Base-by-base conservation (phyloP, 2,797 vertebrate genomes). In the Gymnothorax reevesii region DNA sequence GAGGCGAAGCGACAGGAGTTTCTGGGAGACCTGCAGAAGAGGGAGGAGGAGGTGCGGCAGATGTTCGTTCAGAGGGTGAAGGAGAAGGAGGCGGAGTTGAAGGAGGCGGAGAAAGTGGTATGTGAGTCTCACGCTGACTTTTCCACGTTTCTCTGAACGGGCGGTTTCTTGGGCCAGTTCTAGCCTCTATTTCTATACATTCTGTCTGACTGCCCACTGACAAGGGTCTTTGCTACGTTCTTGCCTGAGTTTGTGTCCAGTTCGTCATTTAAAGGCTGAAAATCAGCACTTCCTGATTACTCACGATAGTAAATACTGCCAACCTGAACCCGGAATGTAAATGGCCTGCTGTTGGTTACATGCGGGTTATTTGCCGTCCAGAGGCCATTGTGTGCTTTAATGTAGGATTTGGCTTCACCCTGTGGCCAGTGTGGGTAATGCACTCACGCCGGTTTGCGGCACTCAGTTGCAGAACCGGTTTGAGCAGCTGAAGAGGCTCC, bases 1-100 rank as follows among this genome's bases (percentile, higher is more conserved):
- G 97, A 98, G 93, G 95, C 96, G 87, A 97, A 98, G 92, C 96
- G 97, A 42, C 97, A 97, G 0, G 96, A 98, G 92, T 97, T 98
- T 90, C 93, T 96, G 92, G 93, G 95, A 88, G 97, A 98, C 84
- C 94, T 97, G 87, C 97, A 97, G 94, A 96, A 92, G 91, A 96
- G 96, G 87, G 97, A 99, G 90, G 97, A 98, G 64, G 97, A 98
- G 91, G 97, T 98, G 96, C 97, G 96, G 87, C 97, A 98, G 92
- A 95, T 93, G 90, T 98, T 98, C 94, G 96, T 97, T 69, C 97
- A 97, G 94, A 94, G 97, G 91, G 96, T 98, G 86, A 98, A 97
- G 91, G 96, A 99, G 92, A 98, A 98, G 90, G 97, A 97, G 94
- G 89, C 96, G 0, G 92, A 97, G 80, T 88, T 99, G 87, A 97